Conservation (phyloP, 1,140 invertebrate species). For the Holcopasites calliopsidis region DNA sequence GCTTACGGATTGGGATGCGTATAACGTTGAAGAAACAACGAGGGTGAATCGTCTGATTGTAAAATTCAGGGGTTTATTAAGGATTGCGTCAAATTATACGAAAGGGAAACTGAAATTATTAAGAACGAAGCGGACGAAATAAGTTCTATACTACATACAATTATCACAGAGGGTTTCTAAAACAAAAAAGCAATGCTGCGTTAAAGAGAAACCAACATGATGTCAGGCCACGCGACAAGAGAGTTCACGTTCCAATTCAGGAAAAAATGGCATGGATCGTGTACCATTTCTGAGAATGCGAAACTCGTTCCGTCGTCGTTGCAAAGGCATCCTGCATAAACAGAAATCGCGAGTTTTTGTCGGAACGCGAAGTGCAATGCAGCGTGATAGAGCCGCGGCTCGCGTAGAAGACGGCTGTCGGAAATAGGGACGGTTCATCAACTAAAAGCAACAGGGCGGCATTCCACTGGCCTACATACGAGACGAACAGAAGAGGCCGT, state of each 20-base stretch:
- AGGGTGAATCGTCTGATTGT: too few relatives aligned
- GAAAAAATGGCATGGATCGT: neutral
- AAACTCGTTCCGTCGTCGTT: neutral
- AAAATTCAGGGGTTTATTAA: too few relatives aligned
- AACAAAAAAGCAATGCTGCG: too few relatives aligned
- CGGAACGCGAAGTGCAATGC: neutral
- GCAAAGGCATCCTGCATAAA: neutral
- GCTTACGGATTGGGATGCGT: neutral
- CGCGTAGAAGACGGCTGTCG: slow-evolving; percentile 29
- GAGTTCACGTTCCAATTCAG: neutral
- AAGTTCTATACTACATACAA: too few relatives aligned
- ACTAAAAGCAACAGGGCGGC: slow-evolving; percentile 65
- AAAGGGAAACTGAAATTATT: too few relatives aligned
- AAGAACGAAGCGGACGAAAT: too few relatives aligned
- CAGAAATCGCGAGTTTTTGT: slow-evolving; percentile 10
- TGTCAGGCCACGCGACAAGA: too few relatives aligned
- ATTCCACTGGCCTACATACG: slow-evolving; percentile 62
- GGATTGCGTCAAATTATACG: too few relatives aligned
- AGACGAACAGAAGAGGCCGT: slow-evolving; percentile 47
- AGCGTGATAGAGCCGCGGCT: slow-evolving; percentile 4
- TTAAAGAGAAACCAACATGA: too few relatives aligned
- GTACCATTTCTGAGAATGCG: neutral
- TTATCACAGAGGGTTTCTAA: too few relatives aligned
- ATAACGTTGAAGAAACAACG: too few relatives aligned
- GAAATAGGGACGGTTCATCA: slow-evolving; percentile 60